Conservation (phyloP, 2,797 vertebrate genomes). For the Alosa sapidissima region DNA sequence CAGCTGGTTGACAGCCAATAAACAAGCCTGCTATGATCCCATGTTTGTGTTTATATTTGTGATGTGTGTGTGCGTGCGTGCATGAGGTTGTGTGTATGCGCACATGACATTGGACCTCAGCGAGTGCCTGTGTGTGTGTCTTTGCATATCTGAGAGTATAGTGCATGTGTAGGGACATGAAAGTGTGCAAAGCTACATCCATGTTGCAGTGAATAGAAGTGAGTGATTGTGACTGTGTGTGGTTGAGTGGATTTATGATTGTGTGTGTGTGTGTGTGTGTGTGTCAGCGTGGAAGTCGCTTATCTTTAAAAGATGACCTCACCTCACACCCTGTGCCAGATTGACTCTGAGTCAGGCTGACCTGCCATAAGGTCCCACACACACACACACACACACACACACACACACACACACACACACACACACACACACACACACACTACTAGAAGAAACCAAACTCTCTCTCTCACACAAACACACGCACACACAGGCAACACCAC, state of each 20-base stretch:
- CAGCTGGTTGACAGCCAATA: not conserved
- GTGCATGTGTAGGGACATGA: too few species aligned
- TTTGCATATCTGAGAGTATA: not conserved
- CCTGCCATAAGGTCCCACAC: slow-evolving; percentile 5
- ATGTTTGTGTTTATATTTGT: not conserved
- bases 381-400: slow-evolving; percentile 35
- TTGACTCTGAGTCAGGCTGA: slow-evolving; percentile 21
- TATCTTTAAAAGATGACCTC: slow-evolving; percentile 55
- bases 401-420: slow-evolving; percentile 32
- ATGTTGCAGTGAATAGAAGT: not conserved
- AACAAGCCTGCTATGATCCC: not conserved
- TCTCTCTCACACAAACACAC: slow-evolving; percentile 29
- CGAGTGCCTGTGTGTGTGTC: not conserved
- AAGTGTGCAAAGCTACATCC: not conserved
- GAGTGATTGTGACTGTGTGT: slow-evolving; percentile 27
- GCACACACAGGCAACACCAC: not conserved
- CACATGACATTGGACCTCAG: not conserved
- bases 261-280: slow-evolving; percentile 23
- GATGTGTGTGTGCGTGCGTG: not conserved
- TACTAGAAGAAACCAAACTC: not conserved
- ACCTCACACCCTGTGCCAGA: slow-evolving; percentile 41
- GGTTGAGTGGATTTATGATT: slow-evolving; percentile 29
- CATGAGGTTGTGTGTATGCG: not conserved
- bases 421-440: slow-evolving; percentile 27
- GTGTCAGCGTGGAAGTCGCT: not conserved